Evolutionary conservation across 2,113 vertebrate genomes (phyloP), one percentile per base, ranked within the genome.

Genomic region (Cathartes aura): DNA sequence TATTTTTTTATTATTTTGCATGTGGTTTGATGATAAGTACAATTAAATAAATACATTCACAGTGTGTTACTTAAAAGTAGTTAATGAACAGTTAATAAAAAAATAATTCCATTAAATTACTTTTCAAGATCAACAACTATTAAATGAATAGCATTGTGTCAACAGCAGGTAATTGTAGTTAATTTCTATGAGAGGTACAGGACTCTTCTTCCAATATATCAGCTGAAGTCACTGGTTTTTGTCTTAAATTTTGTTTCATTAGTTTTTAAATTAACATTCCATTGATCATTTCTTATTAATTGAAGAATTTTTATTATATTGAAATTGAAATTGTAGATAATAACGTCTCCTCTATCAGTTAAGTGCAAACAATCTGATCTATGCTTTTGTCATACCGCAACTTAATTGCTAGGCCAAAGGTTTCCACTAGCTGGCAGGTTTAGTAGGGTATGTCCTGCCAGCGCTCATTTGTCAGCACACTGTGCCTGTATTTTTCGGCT

Each of bases 341-440:
- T 68, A 68, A 47, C 21, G 21, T 86, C 38, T 62, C 22, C 5
- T 64, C 6, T 62, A 34, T 43, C 24, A 50, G 15, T 78, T 74
- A 87, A 82, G 29, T 55, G 32, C 24, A 81, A 89, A 66, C 5
- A 84, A 79, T 36, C 24, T 79, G 59, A 79, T 74, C 53, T 78
- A 84, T 62, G 50, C 36, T 71, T 94, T 82, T 91, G 42, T 59
- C 52, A 50, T 58, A 53, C 18, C 55, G 38, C 38, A 87, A 18
- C 27, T 91, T 91, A 89, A 91, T 87, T 63, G 22, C n/a, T 82
- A 81, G n/a, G 42, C 45, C 29, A 89, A 93, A 93, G 60, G n/a
- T 71, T 89, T 95, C 24, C 6, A 1, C 56, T 75, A 48, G 19
- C 20, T 95, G 55, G 12, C 45, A 87, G 36, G 29, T 93, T 78